Conservation (phyloP, 2,797 vertebrate genomes). For the Propithecus deckenii region DNA sequence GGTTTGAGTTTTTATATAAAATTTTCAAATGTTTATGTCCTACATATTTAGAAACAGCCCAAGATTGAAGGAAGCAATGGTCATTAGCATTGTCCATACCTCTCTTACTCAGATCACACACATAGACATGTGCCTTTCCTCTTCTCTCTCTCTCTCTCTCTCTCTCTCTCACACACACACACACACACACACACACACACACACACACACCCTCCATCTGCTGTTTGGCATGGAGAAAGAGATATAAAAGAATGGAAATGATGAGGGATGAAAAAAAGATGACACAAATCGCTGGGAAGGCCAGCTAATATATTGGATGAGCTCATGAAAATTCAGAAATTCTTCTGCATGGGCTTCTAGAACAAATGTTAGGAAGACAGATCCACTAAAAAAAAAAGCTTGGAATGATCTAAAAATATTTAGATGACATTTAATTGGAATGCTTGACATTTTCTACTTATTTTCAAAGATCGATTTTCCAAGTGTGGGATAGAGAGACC, state of each 20-base stretch:
- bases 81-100: background rate
- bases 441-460: background rate
- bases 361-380: background rate
- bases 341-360: background rate
- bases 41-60: slow-evolving; percentile 31
- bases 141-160: background rate
- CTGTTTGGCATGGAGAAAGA: background rate
- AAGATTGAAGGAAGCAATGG: background rate
- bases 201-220: background rate
- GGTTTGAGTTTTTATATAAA: slow-evolving; percentile 1
- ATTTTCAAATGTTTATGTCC: background rate
- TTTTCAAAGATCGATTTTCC: slow-evolving; percentile 9
- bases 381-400: background rate
- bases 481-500: background rate
- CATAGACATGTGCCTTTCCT: background rate
- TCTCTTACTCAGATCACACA: background rate
- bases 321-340: background rate
- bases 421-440: background rate
- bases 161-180: background rate
- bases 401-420: background rate
- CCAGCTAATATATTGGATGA: background rate
- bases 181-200: background rate
- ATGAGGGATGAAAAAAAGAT: background rate
- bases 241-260: background rate
- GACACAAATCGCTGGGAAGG: background rate